Percentiles rank a stretch among this genome's conserved stretches.
Evolutionary conservation across 1,140 invertebrate genomes (phyloP).

Genomic region (Aphelenchoides besseyi): DNA sequence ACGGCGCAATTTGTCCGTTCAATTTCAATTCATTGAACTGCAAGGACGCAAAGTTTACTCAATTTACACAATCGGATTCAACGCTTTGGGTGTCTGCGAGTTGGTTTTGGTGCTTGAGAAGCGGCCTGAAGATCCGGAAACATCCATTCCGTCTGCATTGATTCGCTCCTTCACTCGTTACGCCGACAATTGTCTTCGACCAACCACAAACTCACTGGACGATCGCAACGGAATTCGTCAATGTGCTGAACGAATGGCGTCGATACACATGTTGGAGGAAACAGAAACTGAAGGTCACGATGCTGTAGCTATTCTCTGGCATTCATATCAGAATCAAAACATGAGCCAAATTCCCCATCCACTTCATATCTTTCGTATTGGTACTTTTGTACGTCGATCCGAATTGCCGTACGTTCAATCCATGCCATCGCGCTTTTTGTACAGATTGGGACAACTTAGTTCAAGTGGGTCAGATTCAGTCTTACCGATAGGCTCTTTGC

Average conservation of each 20-base stretch:
- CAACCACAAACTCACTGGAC: constrained; percentile 14
- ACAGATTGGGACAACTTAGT: constrained; percentile 9
- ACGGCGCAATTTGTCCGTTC: not conserved
- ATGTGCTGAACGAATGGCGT: constrained; percentile 9
- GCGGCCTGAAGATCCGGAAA: not conserved
- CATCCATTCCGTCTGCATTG: not conserved
- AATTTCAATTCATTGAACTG: not conserved
- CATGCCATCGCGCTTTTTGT: constrained; percentile 4
- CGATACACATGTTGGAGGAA: not conserved
- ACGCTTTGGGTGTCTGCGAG: not conserved
- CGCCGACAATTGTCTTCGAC: constrained; percentile 3
- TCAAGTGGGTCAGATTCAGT: too few relatives aligned
- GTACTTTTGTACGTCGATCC: not conserved
- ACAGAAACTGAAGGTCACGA: constrained; percentile 1
- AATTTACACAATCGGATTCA: constrained; percentile 3
- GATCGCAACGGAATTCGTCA: constrained; percentile 16
- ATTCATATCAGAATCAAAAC: constrained; percentile 11
- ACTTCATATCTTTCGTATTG: not conserved
- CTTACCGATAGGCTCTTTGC: too few relatives aligned
- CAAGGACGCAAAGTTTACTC: not conserved
- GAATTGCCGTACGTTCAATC: constrained; percentile 6
- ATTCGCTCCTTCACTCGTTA: constrained; percentile 14
- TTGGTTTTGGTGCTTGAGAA: constrained; percentile 11
- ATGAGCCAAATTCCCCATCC: constrained; percentile 8
- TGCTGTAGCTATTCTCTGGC: not conserved